Conservation (phyloP, 1,140 invertebrate genomes). For the Ceratosolen fusciceps region DNA sequence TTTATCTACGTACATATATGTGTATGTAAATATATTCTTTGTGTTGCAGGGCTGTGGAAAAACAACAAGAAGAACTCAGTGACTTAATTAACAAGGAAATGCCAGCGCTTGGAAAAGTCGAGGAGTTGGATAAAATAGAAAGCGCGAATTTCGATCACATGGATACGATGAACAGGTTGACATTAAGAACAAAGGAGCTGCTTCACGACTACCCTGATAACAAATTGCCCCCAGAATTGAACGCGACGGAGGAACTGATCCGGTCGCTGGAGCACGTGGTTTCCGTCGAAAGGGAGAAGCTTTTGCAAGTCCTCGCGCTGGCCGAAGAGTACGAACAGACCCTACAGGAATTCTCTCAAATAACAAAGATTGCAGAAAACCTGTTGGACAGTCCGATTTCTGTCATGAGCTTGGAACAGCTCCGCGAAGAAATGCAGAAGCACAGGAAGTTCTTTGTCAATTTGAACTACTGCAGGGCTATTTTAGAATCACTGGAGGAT, state of each 20-base stretch:
- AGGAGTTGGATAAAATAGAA: slow-evolving; percentile 78
- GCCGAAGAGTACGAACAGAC: slow-evolving; percentile 90
- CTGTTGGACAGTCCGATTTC: slow-evolving; percentile 82
- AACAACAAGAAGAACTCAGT: slow-evolving; percentile 73
- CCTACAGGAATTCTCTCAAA: slow-evolving; percentile 86
- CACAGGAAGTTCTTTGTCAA: slow-evolving; percentile 91
- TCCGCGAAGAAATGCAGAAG: slow-evolving; percentile 90
- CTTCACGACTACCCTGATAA: slow-evolving; percentile 77
- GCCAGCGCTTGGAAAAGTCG: slow-evolving; percentile 75
- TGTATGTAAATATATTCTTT: background rate
- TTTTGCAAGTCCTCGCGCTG: slow-evolving; percentile 80
- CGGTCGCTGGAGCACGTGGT: slow-evolving; percentile 79
- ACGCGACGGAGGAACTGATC: slow-evolving; percentile 76
- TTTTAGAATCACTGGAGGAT: slow-evolving; percentile 86
- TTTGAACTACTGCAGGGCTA: slow-evolving; percentile 85
- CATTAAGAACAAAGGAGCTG: slow-evolving; percentile 72
- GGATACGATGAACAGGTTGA: slow-evolving; percentile 70
- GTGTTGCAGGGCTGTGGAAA: slow-evolving; percentile 66
- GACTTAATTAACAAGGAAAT: slow-evolving; percentile 74
- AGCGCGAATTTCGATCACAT: slow-evolving; percentile 72
- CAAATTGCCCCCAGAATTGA: slow-evolving; percentile 78
- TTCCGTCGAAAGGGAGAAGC: slow-evolving; percentile 79
- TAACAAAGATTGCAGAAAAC: slow-evolving; percentile 85
- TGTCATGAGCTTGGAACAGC: slow-evolving; percentile 80
- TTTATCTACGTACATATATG: background rate